Base-by-base conservation (phyloP, 64 coral and sea anemone species). In the Astreopora myriophthalma region DNA sequence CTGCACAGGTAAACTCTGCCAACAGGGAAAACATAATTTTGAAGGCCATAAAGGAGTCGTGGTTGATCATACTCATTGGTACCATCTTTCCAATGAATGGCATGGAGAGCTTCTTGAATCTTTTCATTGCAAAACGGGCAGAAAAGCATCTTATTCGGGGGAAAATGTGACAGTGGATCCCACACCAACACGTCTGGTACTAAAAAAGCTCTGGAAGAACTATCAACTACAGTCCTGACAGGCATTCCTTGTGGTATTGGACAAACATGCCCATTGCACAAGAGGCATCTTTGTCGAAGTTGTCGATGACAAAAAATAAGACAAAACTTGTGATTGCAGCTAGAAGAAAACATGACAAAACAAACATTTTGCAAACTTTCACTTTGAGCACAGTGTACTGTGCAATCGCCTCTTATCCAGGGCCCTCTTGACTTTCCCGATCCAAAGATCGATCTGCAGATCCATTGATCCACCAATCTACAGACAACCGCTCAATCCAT, bases 41-140 rank as follows among this genome's bases (percentile, higher is more conserved):
- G 13, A 16, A 74, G 30, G 11, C 71, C 71, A 30, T 19, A 74
- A 11, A 74, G 29, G 12, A 74, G 11, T 39, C 74, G 23, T 38
- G 74, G 74, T 20, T 77, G 74, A 20, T 77, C 74, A 77, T 77
- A 40, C 10, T n/a, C 74, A 10, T 24, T 77, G 8, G 5, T 40
- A n/a, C 74, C 74, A 77, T 77, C 74, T 40, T 77, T 77, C 74
- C 74, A 77, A 8, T 24, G 23, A 9, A 5, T 77, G 36, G 74
- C 11, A 39, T 40, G 74, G 37, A 77, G 74, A 20, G 23, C 8
- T 35, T 77, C 74, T 39, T 29, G 20, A 34, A 34, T 35, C 9
- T 24, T 29, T 33, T 77, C 74, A 30, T 22, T n/a, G 36, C 3
- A 77, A 29, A 24, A 30, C 9, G 74, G 74, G 0, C 27, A 77